Percentiles rank a stretch among this genome's conserved stretches.
Conservation (phyloP, 1,140 invertebrate genomes). For the Wasmannia auropunctata region DNA sequence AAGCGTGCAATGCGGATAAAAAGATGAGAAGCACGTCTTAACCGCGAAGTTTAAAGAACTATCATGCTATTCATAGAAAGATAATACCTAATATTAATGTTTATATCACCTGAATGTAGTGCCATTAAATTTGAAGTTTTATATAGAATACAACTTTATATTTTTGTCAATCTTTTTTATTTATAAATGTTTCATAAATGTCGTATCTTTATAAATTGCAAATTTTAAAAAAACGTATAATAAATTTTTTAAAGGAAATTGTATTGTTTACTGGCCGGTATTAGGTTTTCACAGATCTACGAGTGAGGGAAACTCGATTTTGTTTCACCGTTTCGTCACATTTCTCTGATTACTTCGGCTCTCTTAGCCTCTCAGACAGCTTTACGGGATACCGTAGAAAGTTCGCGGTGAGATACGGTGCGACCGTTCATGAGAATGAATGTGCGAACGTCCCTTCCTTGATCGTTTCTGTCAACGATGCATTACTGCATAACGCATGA, state of each 20-base stretch:
- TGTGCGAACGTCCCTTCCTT: background rate
- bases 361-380: constrained; percentile 6
- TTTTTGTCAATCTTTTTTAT: background rate
- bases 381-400: constrained; percentile 63
- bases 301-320: background rate
- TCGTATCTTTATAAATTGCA: background rate
- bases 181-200: background rate
- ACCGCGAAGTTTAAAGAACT: background rate
- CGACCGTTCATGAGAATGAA: background rate
- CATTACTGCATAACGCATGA: constrained; percentile 34
- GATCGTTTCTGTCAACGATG: constrained; percentile 40
- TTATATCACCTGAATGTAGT: background rate
- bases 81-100: background rate
- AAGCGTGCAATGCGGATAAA: background rate
- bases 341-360: constrained; percentile 9
- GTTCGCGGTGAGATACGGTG: constrained; percentile 19
- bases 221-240: too few relatives aligned
- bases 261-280: background rate
- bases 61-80: background rate
- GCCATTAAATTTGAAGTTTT: background rate
- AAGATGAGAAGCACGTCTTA: background rate
- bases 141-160: background rate
- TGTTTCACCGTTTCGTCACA: background rate
- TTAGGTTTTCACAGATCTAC: background rate
- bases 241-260: background rate